Conservation (phyloP, 2,797 vertebrate genomes). For the Alca torda region DNA sequence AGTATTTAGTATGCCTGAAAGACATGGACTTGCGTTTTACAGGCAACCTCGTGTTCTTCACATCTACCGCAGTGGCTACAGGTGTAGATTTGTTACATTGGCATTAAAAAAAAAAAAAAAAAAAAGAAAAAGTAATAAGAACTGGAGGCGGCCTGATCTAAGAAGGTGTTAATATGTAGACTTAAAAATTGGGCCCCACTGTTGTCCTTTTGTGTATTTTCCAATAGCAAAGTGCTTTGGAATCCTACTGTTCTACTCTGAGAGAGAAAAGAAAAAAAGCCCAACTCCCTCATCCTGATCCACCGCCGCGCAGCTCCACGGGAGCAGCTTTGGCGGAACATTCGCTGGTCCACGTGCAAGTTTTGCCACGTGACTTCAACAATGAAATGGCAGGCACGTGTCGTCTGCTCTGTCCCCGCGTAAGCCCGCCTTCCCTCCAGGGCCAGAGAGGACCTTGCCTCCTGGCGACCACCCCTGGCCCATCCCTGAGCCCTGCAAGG, state of each 20-base stretch:
- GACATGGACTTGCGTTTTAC: neutral
- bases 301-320: neutral
- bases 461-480: neutral
- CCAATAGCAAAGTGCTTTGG: neutral
- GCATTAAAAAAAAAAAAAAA: neutral
- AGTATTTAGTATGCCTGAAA: neutral
- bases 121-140: neutral
- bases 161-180: neutral
- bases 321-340: neutral
- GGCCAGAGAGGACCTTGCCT: neutral
- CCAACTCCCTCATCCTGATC: neutral
- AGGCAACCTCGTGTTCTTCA: neutral
- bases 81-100: neutral
- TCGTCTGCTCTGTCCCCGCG: accelerated
- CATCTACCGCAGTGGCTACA: neutral
- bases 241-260: neutral
- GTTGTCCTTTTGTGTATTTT: neutral
- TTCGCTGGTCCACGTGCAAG: neutral
- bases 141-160: neutral
- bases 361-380: accelerated
- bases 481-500: neutral
- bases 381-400: no score
- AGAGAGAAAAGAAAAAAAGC: no score
- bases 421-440: accelerated
- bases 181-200: neutral